Evolutionary conservation across 1,140 invertebrate genomes (phyloP), one percentile per base, ranked within the genome.

Genomic region (Panagrolaimus sp.): DNA sequence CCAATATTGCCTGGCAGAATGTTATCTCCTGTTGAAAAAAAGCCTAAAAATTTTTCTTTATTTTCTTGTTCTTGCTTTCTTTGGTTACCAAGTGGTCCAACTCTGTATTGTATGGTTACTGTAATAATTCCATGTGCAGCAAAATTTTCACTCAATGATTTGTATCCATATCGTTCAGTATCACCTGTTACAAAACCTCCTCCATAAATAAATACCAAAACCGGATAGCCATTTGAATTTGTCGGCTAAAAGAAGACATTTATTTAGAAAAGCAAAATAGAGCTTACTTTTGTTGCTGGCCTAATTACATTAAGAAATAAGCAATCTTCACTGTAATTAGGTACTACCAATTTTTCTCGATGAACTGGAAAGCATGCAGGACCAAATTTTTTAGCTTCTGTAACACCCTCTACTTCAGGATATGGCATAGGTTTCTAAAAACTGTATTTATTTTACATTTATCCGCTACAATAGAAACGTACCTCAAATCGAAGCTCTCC

Each of bases 181-280:
- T 23, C 48, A 46, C 45, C 61, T 45, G 20, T 9, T 44, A 46
- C 66, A 48, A 75, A 75, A 7, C 61, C 74, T n/a, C 74, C 74
- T 20, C 74, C 74, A 62, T 78, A 69, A 47, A 78, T 73, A 31
- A 67, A 74, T 8, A 74, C 65, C 14, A 74, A 47, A 3, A 74
- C 73, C 1, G 73, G 73, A 23, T 69, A 69, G 67, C 68, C 68
- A 38, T 47, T 53, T 16, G 65, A 27, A 13, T 67, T 45, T 5
- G 66, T 67, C 4, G 47, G 16, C 66, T 69, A 45, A 69, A 67
- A 61, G 2, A 7, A 2, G 31, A 7, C 2, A 4, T 38, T 38
- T 38, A 38, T 7, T 2, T 4, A 38, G 31, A 38, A 38, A 38
- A 4, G 31, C 7, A 38, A 38, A 38, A 38, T 38, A 38, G 31